phyloP scores from a whole-genome alignment of 1,140 invertebrate species.

The Acromyrmex charruanus region DNA sequence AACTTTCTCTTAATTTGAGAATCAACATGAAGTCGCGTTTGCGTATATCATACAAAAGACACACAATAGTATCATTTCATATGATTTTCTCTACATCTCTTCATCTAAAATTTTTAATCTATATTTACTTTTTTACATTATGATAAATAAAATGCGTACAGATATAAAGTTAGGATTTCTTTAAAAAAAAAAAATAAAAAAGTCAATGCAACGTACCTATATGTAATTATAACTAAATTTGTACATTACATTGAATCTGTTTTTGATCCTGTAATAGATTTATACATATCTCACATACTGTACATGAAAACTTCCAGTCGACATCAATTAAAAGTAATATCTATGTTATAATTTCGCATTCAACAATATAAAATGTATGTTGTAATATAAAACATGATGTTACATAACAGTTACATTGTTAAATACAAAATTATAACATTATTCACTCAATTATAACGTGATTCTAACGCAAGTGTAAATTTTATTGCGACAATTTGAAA shows the following conservation, averaged over 20 bases:
- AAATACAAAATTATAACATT: background rate
- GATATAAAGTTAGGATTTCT: background rate
- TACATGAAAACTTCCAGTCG: no score
- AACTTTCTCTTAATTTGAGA: conserved; percentile 77
- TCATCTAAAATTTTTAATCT: background rate
- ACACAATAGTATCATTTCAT: conserved; percentile 1
- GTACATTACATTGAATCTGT: background rate
- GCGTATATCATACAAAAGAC: background rate
- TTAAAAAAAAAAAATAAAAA: background rate
- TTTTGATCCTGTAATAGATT: background rate
- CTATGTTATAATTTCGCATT: no score
- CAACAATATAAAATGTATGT: no score
- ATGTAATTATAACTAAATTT: background rate
- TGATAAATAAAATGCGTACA: no score
- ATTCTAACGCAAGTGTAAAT: no score
- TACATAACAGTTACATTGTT: no score
- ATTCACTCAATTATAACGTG: background rate
- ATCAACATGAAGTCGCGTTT: conserved; percentile 62
- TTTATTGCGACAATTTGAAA: conserved; percentile 20
- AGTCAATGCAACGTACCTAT: background rate
- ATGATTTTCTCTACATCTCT: background rate
- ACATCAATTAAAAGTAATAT: no score
- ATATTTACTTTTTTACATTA: background rate
- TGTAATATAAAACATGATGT: no score
- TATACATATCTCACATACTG: background rate